phyloP scores from a whole-genome alignment of 92 coral and sea anemone genomes.

The Bergia sp. region DNA sequence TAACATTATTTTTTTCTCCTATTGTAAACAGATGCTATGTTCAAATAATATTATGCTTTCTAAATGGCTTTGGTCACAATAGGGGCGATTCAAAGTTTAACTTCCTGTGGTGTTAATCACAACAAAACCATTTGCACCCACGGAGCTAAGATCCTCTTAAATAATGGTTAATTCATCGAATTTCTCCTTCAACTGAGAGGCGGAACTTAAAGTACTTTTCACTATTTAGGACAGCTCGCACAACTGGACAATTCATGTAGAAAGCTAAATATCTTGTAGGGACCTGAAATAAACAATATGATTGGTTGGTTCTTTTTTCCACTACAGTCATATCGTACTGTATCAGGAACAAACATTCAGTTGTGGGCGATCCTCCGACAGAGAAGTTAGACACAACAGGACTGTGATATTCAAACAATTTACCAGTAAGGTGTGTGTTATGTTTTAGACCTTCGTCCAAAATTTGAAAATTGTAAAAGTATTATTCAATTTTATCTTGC shows the following conservation, averaged over 20 bases:
- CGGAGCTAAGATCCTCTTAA: neutral
- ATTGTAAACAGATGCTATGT: neutral
- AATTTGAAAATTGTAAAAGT: no score
- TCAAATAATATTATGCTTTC: neutral
- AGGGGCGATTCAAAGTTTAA: neutral
- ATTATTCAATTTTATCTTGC: neutral
- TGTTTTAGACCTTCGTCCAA: neutral
- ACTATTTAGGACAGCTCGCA: neutral
- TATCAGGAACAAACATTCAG: neutral
- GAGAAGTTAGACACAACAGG: neutral
- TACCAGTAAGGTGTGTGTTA: neutral
- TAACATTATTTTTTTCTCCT: neutral
- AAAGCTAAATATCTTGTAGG: neutral
- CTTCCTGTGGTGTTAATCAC: neutral
- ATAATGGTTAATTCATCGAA: conserved; percentile 33
- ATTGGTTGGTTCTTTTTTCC: neutral
- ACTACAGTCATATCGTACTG: neutral
- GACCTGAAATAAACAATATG: neutral
- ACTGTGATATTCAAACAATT: neutral
- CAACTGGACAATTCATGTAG: conserved; percentile 8
- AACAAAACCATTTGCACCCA: conserved; percentile 18
- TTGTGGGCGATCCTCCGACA: neutral
- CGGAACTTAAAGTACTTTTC: conserved; percentile 18
- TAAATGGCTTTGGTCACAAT: neutral
- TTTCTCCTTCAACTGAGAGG: conserved; percentile 1